Base-by-base conservation (phyloP, 2,113 vertebrate genomes). In the Barbus barbus region DNA sequence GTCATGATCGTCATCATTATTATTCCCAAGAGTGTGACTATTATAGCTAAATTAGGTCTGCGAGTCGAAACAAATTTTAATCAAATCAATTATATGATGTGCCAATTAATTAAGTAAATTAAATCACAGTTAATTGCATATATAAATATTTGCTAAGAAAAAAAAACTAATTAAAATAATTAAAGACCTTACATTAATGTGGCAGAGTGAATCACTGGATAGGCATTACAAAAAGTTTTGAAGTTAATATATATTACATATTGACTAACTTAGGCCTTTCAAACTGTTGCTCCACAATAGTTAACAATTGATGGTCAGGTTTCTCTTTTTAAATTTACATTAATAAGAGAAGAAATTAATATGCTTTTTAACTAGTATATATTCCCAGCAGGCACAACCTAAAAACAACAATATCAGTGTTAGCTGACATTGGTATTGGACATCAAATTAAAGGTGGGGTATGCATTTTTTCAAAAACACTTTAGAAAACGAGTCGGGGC, bases 81-180 rank as follows among this genome's bases (percentile, higher is more conserved):
- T 56, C 51, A 36, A 56, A 78, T 60, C 16, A 56, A 58, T 78
- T 58, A 58, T 58, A 28, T 4, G 14, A 58, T 75, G 18, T 1
- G 14, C n/a, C 22, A 9, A 38, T 58, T 38, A 38, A 58, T 78
- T 78, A 78, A 58, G 14, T 18, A 13, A 58, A 78, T 78, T 38
- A 78, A 56, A 36, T 78, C 75, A 73, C 38, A 78, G 31, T 74
- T 60, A 58, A 58, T 36, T 53, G 46, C 18, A 28, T 53, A 20
- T 53, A 9, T 31, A 76, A 76, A 51, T 20, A 33, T 76, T 28
- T 53, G 26, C 38, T 73, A 3, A 75, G 53, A 58, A 46, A 46
- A n/a, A 78, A n/a, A n/a, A n/a, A n/a, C n/a, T n/a, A n/a, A 58
- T 58, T 78, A 58, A 58, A 31, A 31, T 48, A 77, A 77, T 77